Evolutionary conservation across 1,140 invertebrate species (phyloP).

Genomic region (Caenorhabditis tropicalis): DNA sequence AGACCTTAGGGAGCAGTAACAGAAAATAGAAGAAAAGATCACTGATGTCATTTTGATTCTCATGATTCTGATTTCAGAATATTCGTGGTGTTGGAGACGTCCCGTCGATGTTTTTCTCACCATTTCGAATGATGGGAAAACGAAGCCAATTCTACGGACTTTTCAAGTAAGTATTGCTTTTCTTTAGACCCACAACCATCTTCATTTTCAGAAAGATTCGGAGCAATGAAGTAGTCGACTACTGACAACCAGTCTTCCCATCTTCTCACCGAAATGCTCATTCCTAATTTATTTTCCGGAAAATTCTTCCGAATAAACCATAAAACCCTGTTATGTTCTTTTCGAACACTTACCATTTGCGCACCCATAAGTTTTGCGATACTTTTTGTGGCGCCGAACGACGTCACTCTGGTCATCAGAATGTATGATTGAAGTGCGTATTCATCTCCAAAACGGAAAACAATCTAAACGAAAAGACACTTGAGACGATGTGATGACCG

Average conservation of each 20-base stretch:
- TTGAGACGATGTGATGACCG: neutral
- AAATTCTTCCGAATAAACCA: neutral
- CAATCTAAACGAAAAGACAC: neutral
- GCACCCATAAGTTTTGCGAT: neutral
- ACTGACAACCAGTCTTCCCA: neutral
- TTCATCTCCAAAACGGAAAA: slow-evolving; percentile 13
- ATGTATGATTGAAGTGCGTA: slow-evolving; percentile 26
- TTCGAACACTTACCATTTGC: neutral
- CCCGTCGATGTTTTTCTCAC: slow-evolving; percentile 45
- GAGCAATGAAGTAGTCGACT: slow-evolving; percentile 23
- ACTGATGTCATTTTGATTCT: neutral
- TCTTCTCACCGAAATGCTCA: neutral
- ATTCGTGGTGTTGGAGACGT: slow-evolving; percentile 42
- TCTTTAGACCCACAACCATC: too few species aligned
- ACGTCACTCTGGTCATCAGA: slow-evolving; percentile 7
- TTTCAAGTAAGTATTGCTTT: slow-evolving; percentile 31
- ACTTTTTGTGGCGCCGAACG: neutral
- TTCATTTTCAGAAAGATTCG: slow-evolving; percentile 30
- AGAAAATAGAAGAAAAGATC: neutral
- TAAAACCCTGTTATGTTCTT: neutral
- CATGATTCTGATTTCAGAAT: neutral
- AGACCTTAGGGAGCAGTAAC: neutral
- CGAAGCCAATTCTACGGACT: slow-evolving; percentile 47
- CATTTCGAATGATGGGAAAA: slow-evolving; percentile 47
- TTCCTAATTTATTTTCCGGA: neutral